A percentile compares a stretch with the other conserved stretches of the same genome.
Evolutionary conservation across 2,797 vertebrate species (phyloP).

Genomic region (Enteromius mattozi): DNA sequence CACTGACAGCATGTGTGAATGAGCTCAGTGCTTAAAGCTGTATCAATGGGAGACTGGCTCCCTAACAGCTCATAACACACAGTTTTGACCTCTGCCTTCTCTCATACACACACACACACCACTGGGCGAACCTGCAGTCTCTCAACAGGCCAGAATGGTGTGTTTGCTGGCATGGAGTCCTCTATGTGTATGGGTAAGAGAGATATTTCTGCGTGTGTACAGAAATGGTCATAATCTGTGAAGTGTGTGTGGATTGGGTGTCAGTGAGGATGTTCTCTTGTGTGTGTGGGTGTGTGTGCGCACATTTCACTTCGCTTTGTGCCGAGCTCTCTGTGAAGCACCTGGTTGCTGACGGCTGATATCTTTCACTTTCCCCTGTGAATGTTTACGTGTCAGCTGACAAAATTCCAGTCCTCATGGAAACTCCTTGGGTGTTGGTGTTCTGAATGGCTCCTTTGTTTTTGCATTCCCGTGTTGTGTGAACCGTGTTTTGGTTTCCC

Average conservation of each 20-base stretch:
- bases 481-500: conserved; percentile 76
- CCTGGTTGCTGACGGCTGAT: conserved; percentile 75
- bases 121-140: conserved; percentile 8
- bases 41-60: conserved; percentile 12
- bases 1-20: conserved; percentile 58
- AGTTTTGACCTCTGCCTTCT: conserved; percentile 38
- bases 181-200: conserved; percentile 10
- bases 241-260: conserved; percentile 35
- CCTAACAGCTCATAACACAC: conserved; percentile 31
- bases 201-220: not conserved
- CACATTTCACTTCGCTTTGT: conserved; percentile 43
- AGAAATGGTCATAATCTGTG: conserved; percentile 32
- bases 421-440: conserved; percentile 74
- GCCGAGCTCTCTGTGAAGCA: conserved; percentile 61
- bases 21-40: conserved; percentile 31
- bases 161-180: not conserved
- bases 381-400: conserved; percentile 71
- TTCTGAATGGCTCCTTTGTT: conserved; percentile 78
- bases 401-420: conserved; percentile 71
- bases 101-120: not conserved
- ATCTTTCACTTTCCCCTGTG: conserved; percentile 71
- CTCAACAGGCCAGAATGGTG: not conserved
- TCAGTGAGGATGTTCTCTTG: conserved; percentile 21
- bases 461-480: conserved; percentile 76
- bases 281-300: not conserved